Evolutionary conservation across 1,140 invertebrate genomes (phyloP).

Genomic region (Leptopilina boulardi): DNA sequence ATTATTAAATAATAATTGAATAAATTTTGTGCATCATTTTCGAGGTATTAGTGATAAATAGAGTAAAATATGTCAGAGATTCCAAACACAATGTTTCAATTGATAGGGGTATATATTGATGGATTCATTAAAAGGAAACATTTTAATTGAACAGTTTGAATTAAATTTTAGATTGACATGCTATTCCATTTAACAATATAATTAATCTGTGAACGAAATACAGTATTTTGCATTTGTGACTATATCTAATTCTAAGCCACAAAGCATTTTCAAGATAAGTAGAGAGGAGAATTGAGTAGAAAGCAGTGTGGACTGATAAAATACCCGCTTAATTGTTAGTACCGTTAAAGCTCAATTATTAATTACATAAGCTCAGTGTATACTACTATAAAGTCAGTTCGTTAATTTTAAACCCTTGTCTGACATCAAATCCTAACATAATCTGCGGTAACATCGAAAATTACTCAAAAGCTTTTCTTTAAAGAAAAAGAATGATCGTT

Average conservation of each 20-base stretch:
- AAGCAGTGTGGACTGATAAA: conserved; percentile 40
- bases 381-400: conserved; percentile 40
- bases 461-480: background rate
- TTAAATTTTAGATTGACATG: conserved; percentile 7
- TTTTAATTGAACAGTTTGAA: background rate
- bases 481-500: too few relatives aligned
- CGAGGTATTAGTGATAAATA: too few relatives aligned
- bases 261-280: conserved; percentile 43
- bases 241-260: background rate
- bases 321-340: conserved; percentile 46
- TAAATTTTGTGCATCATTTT: too few relatives aligned
- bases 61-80: background rate
- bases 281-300: conserved; percentile 33
- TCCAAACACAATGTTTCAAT: background rate
- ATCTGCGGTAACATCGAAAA: conserved; percentile 37
- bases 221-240: background rate
- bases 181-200: background rate
- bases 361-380: conserved; percentile 40
- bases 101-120: background rate
- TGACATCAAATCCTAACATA: background rate
- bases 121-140: background rate
- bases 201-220: background rate
- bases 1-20: too few relatives aligned
- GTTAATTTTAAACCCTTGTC: conserved; percentile 40
- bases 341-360: conserved; percentile 49